These are phyloP conservation scores for Mycteria americana DNA, from an alignment of 2,797 vertebrate genomes.

Conservation along the genomic window DNA sequence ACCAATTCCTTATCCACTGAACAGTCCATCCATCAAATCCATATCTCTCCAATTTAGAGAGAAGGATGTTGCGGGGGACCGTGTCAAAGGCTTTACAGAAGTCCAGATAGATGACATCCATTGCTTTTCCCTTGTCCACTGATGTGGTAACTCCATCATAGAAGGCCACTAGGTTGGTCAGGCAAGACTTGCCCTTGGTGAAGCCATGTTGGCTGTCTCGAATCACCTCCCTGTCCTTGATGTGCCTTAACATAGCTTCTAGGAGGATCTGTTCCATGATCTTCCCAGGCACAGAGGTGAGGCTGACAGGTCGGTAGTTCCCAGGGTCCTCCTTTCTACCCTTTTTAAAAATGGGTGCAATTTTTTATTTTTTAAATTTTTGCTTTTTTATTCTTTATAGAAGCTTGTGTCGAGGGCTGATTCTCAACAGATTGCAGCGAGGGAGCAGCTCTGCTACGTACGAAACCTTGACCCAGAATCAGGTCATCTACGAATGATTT, in stretches of 20 bases:
- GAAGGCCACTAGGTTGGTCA: no score
- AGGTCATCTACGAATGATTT: not conserved
- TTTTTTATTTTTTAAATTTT: not conserved
- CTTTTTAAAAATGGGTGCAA: not conserved
- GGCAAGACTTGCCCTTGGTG: not conserved
- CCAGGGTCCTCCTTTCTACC: no score
- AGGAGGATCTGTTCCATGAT: not conserved
- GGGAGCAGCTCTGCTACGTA: not conserved
- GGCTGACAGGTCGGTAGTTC: not conserved
- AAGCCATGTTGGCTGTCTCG: not conserved
- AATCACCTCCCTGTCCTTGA: not conserved
- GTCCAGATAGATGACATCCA: no score
- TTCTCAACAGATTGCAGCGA: not conserved
- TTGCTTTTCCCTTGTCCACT: no score
- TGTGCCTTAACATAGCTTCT: not conserved
- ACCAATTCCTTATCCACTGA: no score
- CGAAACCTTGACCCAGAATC: not conserved
- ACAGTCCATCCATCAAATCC: no score
- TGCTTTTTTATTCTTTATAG: not conserved
- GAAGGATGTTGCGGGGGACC: no score
- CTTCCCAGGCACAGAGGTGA: no score
- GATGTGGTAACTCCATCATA: no score
- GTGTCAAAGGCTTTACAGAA: no score
- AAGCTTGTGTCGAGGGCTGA: not conserved
- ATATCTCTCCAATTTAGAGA: no score